phyloP scores from a whole-genome alignment of 1,140 invertebrate species.

The Magallana angulata region DNA sequence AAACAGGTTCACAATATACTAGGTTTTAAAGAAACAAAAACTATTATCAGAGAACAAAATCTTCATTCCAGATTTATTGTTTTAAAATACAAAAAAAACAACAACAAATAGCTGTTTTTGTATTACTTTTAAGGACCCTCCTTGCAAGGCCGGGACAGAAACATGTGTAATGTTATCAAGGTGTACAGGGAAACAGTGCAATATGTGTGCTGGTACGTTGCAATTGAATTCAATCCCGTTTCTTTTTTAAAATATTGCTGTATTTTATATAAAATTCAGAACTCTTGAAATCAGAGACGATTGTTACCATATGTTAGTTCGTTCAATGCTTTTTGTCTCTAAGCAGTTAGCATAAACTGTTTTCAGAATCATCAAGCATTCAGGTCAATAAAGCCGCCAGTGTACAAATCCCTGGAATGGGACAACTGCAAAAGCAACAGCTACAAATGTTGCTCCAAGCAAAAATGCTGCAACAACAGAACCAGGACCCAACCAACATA shows the following conservation, averaged over 20 bases:
- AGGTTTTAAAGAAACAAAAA: too few relatives aligned
- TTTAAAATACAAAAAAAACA: too few relatives aligned
- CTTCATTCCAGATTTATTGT: too few relatives aligned
- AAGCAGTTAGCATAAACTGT: too few relatives aligned
- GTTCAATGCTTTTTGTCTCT: too few relatives aligned
- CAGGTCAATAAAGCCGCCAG: neutral
- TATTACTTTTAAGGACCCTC: neutral
- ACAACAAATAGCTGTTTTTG: too few relatives aligned
- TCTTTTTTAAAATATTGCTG: neutral
- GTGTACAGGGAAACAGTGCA: neutral
- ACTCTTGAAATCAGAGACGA: too few relatives aligned
- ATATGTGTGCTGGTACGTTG: neutral
- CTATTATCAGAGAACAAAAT: too few relatives aligned
- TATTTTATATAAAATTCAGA: too few relatives aligned
- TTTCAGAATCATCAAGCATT: neutral
- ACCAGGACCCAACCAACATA: neutral
- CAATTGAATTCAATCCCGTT: too few relatives aligned
- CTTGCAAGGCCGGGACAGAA: slow-evolving; percentile 1
- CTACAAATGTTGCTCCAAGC: slow-evolving; percentile 26
- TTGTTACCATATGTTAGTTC: too few relatives aligned
- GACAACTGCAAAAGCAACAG: neutral
- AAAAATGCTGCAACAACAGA: slow-evolving; percentile 11
- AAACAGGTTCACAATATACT: too few relatives aligned
- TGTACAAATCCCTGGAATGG: neutral
- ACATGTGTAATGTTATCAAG: neutral